Evolutionary conservation across 2,113 vertebrate species (phyloP).

Genomic region (Apistogramma diplotaenia): DNA sequence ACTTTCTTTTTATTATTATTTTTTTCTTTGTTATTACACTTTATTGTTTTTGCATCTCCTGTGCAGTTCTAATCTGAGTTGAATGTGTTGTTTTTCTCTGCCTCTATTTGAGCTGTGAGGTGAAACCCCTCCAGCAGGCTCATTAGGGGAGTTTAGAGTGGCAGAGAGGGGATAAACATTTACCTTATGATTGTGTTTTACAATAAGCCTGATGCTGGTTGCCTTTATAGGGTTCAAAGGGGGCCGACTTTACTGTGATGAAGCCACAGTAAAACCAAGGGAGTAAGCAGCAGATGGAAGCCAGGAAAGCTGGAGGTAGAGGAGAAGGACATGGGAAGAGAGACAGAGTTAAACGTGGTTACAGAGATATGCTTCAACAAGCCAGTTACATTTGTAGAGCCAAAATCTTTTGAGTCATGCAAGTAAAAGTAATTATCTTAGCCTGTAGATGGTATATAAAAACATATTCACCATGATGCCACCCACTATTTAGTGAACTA

Average conservation of each 20-base stretch:
- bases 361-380: constrained; percentile 11
- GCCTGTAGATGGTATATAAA: no score
- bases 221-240: constrained; percentile 91
- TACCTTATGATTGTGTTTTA: constrained; percentile 90
- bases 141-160: constrained; percentile 84
- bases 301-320: constrained; percentile 18
- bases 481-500: not conserved
- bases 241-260: constrained; percentile 87
- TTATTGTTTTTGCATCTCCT: constrained; percentile 25
- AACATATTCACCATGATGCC: not conserved
- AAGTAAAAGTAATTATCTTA: not conserved
- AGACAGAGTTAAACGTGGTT: not conserved
- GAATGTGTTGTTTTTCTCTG: constrained; percentile 28
- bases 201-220: constrained; percentile 85
- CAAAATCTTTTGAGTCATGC: not conserved
- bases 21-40: not conserved
- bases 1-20: not conserved
- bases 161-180: constrained; percentile 87
- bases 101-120: constrained; percentile 78
- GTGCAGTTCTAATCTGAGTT: constrained; percentile 21
- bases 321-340: constrained; percentile 1
- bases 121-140: constrained; percentile 81
- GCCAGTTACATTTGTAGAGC: not conserved
- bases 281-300: constrained; percentile 81
- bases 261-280: constrained; percentile 84